Evolutionary conservation across 2,888 invertebrate species (phyloP).

Genomic region (Chaetogeoica ovagalla): DNA sequence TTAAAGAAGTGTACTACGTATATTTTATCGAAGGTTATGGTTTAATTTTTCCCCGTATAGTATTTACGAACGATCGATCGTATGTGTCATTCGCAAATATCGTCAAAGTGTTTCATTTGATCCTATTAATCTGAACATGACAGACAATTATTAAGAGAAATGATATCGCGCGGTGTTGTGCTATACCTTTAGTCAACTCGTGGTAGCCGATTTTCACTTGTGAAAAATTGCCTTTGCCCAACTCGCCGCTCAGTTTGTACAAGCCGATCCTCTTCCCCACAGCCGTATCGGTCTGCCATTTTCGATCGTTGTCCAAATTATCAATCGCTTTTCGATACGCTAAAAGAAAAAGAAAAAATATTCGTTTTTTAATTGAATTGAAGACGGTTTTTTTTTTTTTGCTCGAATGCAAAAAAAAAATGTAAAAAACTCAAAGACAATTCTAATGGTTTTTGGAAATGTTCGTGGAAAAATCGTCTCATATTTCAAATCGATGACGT

Average conservation of each 20-base stretch:
- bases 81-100: neutral
- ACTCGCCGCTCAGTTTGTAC: conserved; percentile 74
- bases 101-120: conserved; percentile 32
- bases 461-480: neutral
- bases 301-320: conserved; percentile 64
- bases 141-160: neutral
- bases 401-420: too few relatives aligned
- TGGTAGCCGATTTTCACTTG: conserved; percentile 77
- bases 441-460: too few relatives aligned
- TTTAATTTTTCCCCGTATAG: neutral
- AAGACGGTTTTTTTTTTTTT: too few relatives aligned
- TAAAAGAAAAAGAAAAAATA: conserved; percentile 48
- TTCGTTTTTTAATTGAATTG: too few relatives aligned
- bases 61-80: conserved; percentile 11
- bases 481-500: too few relatives aligned
- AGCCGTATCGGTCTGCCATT: conserved; percentile 67
- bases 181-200: conserved; percentile 71
- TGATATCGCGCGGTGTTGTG: too few relatives aligned
- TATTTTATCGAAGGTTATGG: too few relatives aligned
- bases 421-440: too few relatives aligned
- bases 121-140: conserved; percentile 12
- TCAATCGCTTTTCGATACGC: conserved; percentile 64
- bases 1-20: too few relatives aligned
- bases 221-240: conserved; percentile 78
- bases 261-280: conserved; percentile 74